Conservation (phyloP, 2,797 vertebrate genomes). For the Sebastes vulpes region DNA sequence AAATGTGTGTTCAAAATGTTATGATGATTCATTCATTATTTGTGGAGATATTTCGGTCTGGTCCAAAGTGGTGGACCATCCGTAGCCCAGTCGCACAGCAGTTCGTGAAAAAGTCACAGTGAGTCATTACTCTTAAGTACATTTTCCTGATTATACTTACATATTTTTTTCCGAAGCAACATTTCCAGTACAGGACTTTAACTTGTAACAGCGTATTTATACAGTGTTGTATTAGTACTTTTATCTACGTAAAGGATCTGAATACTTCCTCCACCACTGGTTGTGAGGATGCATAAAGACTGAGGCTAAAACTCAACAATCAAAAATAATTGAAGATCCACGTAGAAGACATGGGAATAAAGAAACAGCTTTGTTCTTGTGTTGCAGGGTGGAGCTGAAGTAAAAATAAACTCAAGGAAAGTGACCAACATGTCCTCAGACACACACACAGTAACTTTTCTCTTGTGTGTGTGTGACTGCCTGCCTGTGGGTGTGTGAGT, state of each 20-base stretch:
- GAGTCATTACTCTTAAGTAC: too few species aligned
- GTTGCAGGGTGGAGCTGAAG: background rate
- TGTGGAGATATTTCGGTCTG: too few species aligned
- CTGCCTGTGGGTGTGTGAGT: conserved; percentile 18
- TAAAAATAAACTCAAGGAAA: background rate
- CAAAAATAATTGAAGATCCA: background rate
- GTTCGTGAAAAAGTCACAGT: too few species aligned
- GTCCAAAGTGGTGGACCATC: background rate
- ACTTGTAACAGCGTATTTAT: too few species aligned
- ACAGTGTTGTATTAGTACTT: too few species aligned
- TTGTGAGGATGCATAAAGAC: background rate
- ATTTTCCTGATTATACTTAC: too few species aligned
- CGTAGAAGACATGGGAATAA: background rate
- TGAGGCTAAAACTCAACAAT: background rate
- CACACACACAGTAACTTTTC: background rate
- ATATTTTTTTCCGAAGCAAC: too few species aligned
- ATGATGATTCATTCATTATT: background rate
- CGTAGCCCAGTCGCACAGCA: too few species aligned
- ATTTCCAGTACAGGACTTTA: too few species aligned
- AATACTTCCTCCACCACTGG: background rate
- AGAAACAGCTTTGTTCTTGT: background rate
- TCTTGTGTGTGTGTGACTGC: background rate
- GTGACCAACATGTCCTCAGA: background rate
- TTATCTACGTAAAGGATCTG: too few species aligned
- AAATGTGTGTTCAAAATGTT: background rate